Base-by-base conservation (phyloP, 1,140 invertebrate species). In the Nomia melanderi region DNA sequence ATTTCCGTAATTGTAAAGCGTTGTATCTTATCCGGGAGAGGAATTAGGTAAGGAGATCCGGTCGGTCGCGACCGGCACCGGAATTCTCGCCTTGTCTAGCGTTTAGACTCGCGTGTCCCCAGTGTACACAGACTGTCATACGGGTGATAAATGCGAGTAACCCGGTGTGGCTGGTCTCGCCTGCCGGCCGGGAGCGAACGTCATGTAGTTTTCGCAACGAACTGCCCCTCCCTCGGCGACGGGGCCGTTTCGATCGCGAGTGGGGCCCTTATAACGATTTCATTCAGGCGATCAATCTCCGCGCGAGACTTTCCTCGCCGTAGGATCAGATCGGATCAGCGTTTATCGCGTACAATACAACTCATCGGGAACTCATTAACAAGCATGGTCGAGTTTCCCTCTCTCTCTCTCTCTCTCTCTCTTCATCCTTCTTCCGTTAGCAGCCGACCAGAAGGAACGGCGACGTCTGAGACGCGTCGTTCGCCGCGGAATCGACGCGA, bases 281-380 rank as follows among this genome's bases (percentile, higher is more conserved):
- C 78, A 69, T 77, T 77, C 47, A 50, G 47, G 17, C 69, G 70
- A 81, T 78, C 53, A 73, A 81, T 71, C 78, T 36, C 56, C 36
- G 0, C 54, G 11, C 27, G 57, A 60, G 29, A 54, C 17, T 41
- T 70, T 39, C 50, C 23, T 17, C 53, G 50, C 63, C 65, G 59
- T n/a, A 23, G 31, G 71, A 73, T 57, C 31, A 33, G 44, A 81
- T 73, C 79, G 50, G 44, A 78, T 69, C 77, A 50, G 71, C 64
- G 64, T 79, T 74, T 79, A 81, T 78, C 72, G 64, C 77, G 69
- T 62, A 82, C 64, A 78, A 79, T 76, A 71, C 33, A 64, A 74
- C 31, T 50, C 59, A 82, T 82, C 77, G 56, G 69, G 75, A 79
- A 72, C 72, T 82, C 77, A 82, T 82, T 77, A 80, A 64, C 36